A percentile compares a stretch with the other conserved stretches of the same genome.
Evolutionary conservation across 2,113 vertebrate genomes (phyloP).

Genomic region (Arenaria interpres): DNA sequence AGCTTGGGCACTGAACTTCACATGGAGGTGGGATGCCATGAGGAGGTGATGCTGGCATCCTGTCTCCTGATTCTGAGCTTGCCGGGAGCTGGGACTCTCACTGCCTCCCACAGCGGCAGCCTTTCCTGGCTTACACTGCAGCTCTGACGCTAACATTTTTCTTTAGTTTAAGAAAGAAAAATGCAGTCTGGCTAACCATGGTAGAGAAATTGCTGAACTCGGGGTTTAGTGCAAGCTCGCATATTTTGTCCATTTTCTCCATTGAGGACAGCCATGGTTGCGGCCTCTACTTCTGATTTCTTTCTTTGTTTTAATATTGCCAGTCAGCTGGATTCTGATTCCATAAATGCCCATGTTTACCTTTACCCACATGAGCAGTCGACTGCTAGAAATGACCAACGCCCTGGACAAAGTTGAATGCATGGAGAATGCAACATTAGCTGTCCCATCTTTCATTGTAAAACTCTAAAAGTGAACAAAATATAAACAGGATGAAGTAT

Average conservation of each 20-base stretch:
- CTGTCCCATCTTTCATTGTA: neutral
- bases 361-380: neutral
- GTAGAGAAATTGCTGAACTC: neutral
- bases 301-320: neutral
- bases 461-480: neutral
- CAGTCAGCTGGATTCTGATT: neutral
- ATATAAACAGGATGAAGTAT: neutral
- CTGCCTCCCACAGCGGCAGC: neutral
- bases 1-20: fast-evolving
- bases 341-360: neutral
- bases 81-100: neutral
- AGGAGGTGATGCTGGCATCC: neutral
- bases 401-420: neutral
- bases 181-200: neutral
- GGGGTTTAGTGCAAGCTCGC: neutral
- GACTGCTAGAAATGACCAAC: neutral
- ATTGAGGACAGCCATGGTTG: neutral
- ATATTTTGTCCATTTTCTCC: neutral
- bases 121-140: neutral
- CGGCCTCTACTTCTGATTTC: neutral
- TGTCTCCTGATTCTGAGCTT: neutral
- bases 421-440: neutral
- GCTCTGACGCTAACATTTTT: neutral
- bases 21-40: neutral
- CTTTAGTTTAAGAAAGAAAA: neutral